Conservation (phyloP, 1,140 invertebrate genomes). For the Bombus sibiricus region DNA sequence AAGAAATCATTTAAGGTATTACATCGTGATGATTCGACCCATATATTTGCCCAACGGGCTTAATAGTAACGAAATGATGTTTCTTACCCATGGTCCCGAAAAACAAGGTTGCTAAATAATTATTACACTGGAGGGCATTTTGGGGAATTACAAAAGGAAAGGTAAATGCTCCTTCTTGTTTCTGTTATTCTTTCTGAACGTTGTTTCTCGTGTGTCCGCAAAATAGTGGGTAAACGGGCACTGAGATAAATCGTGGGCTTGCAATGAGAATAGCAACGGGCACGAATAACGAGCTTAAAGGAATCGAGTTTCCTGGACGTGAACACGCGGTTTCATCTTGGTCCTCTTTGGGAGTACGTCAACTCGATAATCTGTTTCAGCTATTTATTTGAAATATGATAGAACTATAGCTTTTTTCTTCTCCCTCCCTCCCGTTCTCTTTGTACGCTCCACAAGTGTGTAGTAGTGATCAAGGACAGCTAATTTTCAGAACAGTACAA, state of each 20-base stretch:
- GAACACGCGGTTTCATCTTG: background rate
- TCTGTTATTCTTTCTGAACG: background rate
- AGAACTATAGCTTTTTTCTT: background rate
- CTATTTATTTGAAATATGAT: conserved; percentile 20
- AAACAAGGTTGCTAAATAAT: background rate
- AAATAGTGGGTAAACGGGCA: background rate
- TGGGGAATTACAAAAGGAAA: background rate
- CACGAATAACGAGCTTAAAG: conserved; percentile 20
- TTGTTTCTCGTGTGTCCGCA: background rate
- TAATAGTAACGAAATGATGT: conserved; percentile 27
- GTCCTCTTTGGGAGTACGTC: background rate
- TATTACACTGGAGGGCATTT: background rate
- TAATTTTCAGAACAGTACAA: conserved; percentile 12
- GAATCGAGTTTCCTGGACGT: conserved; percentile 3
- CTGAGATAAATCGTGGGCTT: background rate
- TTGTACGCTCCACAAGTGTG: too few species aligned
- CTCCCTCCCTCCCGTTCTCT: too few species aligned
- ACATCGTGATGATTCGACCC: too few species aligned
- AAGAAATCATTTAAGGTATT: background rate
- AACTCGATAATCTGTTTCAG: conserved; percentile 1
- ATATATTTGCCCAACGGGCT: background rate
- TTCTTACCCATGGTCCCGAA: background rate
- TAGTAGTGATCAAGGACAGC: background rate
- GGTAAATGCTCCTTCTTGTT: background rate
- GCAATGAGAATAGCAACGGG: background rate